Base-by-base conservation (phyloP, 2,797 vertebrate species). In the Lepus townsendii region DNA sequence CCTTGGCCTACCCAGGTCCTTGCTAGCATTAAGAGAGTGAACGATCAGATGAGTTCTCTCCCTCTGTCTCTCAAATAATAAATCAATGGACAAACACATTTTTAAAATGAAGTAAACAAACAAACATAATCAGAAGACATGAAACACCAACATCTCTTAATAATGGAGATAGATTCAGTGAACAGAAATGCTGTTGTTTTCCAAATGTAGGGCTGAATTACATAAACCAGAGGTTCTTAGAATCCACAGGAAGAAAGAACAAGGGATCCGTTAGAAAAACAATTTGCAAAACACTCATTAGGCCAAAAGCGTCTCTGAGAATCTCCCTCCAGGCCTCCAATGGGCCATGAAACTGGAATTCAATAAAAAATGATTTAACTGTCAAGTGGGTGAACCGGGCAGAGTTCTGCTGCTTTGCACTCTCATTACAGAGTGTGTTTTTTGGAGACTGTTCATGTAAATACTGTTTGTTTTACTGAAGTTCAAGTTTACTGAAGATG, bases 351-450 rank as follows among this genome's bases (percentile, higher is more conserved):
- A 98, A 98, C 96, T 93, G 98, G 97, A 98, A 98, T 98, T 98
- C 98, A 98, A 98, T 98, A 98, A 98, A 98, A 98, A 98, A 98
- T 98, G 97, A 98, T 98, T 98, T 98, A 98, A 97, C 97, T 38
- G 72, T 97, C 97, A 97, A 97, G 95, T 27, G 90, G 77, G 95
- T 98, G 97, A 98, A 96, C 97, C 96, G 96, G 97, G 95, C 60
- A 0, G 24, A 97, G 95, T 97, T 97, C 80, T 97, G 97, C 96
- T 97, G 97, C 94, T 97, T 97, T 82, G 57, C 71, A 95, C 88
- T 98, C 96, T 97, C 95, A 84, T 95, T 88, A 90, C 24, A 27
- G 86, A 83, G 83, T 96, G 93, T 94, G 96, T 96, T 95, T 96
- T 96, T 90, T 88, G 22, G 94, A 98, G 42, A 17, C 62, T 97